Evolutionary conservation across 2,888 invertebrate genomes (phyloP), one percentile per base, ranked within the genome.

Genomic region (Perizoma affinitatum): DNA sequence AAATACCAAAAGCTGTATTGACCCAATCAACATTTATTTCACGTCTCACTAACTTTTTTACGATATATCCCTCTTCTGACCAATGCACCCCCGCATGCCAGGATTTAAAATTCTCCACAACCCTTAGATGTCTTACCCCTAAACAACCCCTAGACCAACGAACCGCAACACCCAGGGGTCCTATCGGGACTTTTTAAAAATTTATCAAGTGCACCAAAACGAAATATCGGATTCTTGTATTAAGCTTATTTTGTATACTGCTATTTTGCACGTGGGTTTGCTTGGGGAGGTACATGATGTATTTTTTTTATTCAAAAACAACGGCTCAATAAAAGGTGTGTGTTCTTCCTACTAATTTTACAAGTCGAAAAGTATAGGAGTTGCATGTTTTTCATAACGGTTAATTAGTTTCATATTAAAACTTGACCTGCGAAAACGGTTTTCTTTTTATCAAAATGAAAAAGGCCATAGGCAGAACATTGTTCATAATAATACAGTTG

Each of bases 161-260:
- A 55, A 61, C 69, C 67, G 65, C 67, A 66, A 64, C 47, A 68
- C 86, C 82, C 86, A 51, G 65, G 85, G 82, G 85, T 65, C 76
- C 84, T 78, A 84, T 88, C 79, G 69, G 70, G 68, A 63, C 58
- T 74, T 72, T 79, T 89, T 86, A 89, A 90, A 88, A 87, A 89
- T 88, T 74, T 87, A 90, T 85, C 82, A 84, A 87, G 78, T 79
- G 82, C 80, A 82, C 58, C 60, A 56, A 73, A 75, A 75, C 69
- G 68, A 75, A 69, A 75, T 77, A 70, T 74, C 65, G 73, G 72
- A 58, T 60, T 59, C 58, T 61, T 54, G 66, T 71, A 62, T 60
- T 64, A 47, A 46, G 53, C 53, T 62, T 47, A 49, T 61, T 59
- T 61, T 52, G 47, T 22, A 9, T 10, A 11, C 48, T 45, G 52